Base-by-base conservation (phyloP, 2,888 invertebrate species). In the Psococerastis gibbosa region DNA sequence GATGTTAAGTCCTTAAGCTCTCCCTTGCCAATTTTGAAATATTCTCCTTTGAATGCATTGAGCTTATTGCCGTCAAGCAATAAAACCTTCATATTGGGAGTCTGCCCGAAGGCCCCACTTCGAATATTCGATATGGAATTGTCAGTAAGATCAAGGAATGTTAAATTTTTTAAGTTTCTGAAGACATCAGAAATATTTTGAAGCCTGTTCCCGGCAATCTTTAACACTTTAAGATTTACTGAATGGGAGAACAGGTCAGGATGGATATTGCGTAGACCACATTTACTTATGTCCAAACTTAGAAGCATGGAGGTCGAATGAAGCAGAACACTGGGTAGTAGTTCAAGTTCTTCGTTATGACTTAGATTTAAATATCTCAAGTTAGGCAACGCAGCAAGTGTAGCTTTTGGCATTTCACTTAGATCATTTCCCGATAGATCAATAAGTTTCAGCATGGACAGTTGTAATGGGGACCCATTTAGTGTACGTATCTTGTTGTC, bases 341-440 rank as follows among this genome's bases (percentile, higher is more conserved):
- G 68, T 41, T 66, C 68, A 49, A 82, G 66, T 54, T 77, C 76
- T 1, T 69, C 66, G 58, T 87, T 88, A 5, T 71, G 68, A 52
- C 83, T 84, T 45, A 88, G 62, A 57, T 88, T 85, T 8, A 88
- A 60, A 54, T 74, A 71, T 20, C 75, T 69, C 47, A 87, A 60
- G 45, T 71, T 73, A 1, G 73, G 70, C 41, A 85, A 62, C 18
- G 71, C 68, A 42, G 70, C 67, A 48, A 85, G 78, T 0, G 76
- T 71, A 45, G 73, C 74, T 1, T 71, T 67, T 0, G 78, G 69
- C 35, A 85, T 63, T 53, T 79, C 80, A 1, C 74, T 75, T 38
- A 85, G 60, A 54, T 77, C 75, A 56, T 89, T 91, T 47, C 76
- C 74, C 43, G 85, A 83, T 44, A 89, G 61, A 58, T 85, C 84